Base-by-base conservation (phyloP, 2,888 invertebrate genomes). In the Dichetophora obliterata region DNA sequence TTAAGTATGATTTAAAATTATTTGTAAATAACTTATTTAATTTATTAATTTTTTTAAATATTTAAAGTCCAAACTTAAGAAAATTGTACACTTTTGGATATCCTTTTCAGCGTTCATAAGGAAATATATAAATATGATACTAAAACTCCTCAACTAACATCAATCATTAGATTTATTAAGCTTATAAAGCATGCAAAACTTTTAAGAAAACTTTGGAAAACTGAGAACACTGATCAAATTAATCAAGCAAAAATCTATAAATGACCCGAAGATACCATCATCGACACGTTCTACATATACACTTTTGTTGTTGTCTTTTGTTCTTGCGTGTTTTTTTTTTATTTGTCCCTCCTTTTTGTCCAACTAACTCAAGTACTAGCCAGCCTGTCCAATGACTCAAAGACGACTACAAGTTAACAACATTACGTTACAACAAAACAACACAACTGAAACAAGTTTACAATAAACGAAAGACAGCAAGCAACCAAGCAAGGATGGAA, bases 221-320 rank as follows among this genome's bases (percentile, higher is more conserved):
- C n/a, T 22, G 9, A 37, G 16, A 72, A 37, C 57, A n/a, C 59
- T 48, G 43, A 59, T 59, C 16, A 48, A 61, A 59, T 59, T 72
- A 72, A 72, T 72, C 71, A 59, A 27, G 22, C 59, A 8, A 24
- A 59, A 43, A 59, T 37, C 48, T 61, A 72, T 24, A 24, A 43
- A 34, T 43, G 59, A 57, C 37, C 71, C 43, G 1, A 11, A 37
- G 71, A 72, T 72, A 72, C 16, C 43, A 57, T 59, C 59, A 43
- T 48, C 22, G 24, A 61, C 59, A 59, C 48, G 57, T n/a, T 72
- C 22, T 43, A n/a, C n/a, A n/a, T n/a, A n/a, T 14, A 43, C 27
- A 19, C 8, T 9, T 8, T 22, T 19, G 54, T 22, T 19, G 19
- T 19, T 19, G 54, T 22, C 54, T 22, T 2, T 19, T 19, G 8